Base-by-base conservation (phyloP, 2,888 invertebrate species). In the Callosobruchus maculatus region DNA sequence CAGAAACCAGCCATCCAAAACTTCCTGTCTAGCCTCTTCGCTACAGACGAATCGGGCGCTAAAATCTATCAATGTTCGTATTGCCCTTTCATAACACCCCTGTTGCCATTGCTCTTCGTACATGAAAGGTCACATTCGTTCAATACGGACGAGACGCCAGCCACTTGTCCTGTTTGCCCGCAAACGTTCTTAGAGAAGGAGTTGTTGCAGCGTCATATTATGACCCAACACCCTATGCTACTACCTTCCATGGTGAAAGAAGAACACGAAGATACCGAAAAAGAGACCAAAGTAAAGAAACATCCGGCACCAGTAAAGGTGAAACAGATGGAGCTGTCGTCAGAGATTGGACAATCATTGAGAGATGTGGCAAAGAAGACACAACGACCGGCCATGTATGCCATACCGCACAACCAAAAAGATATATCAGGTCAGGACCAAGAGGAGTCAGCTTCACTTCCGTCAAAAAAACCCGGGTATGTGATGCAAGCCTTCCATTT, bases 401-500 rank as follows among this genome's bases (percentile, higher is more conserved):
- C 93, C 30, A 87, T 92, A 83, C 93, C 93, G 2, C 90, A 90
- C 82, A 74, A 75, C 18, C 74, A 74, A 72, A 73, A 71, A 71
- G 78, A 79, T 21, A 22, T 31, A 85, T 85, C 74, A 21, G 74
- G 74, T 76, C 82, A 80, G 84, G 82, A 76, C 82, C 85, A 74
- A 70, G 77, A 78, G 71, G 80, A 81, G 21, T 77, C 78, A 26
- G 78, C 80, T 22, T 77, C 79, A 21, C 74, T 76, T 66, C 77
- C 74, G 72, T 72, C 79, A 66, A 76, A 80, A 22, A 78, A 79
- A 72, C 79, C 83, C 70, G 85, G 84, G 80, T 93, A 94, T 84
- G 92, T 95, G 80, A 97, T 97, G 97, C 97, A 97, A 89, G 95
- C 97, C 75, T 98, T 97, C 89, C 90, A 96, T 82, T 90, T 97